Percentiles rank a stretch among this genome's conserved stretches.
Evolutionary conservation across 2,113 vertebrate genomes (phyloP).

Genomic region (Callithrix jacchus): DNA sequence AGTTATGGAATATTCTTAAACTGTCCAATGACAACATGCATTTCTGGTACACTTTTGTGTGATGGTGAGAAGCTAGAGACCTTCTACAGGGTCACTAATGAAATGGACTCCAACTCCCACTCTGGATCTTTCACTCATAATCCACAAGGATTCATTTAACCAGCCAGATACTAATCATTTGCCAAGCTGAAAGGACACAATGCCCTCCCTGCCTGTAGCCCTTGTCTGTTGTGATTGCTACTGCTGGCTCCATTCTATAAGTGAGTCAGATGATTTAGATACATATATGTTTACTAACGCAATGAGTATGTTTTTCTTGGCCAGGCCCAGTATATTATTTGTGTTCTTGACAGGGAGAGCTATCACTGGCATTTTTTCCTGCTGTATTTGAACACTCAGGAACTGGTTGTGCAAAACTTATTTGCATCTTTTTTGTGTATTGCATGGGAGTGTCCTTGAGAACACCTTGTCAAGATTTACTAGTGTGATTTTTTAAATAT

Average conservation of each 20-base stretch:
- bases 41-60: not conserved
- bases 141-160: not conserved
- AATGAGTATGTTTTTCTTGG: slow-evolving; percentile 50
- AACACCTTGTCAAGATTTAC: not conserved
- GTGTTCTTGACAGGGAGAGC: slow-evolving; percentile 57
- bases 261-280: slow-evolving; percentile 62
- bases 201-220: not conserved
- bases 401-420: slow-evolving; percentile 16
- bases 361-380: not conserved
- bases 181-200: not conserved
- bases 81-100: not conserved
- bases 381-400: not conserved
- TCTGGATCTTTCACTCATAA: not conserved
- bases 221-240: not conserved
- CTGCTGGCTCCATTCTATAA: not conserved
- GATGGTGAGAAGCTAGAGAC: not conserved
- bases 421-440: slow-evolving; percentile 9
- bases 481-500: not conserved
- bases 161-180: not conserved
- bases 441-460: not conserved
- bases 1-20: not conserved
- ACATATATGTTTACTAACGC: slow-evolving; percentile 66
- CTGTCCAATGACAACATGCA: not conserved
- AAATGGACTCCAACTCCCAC: not conserved
- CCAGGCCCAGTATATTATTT: slow-evolving; percentile 17